A percentile compares a stretch with the other conserved stretches of the same genome.
These are phyloP conservation scores for Sitobion miscanthi DNA, from an alignment of 1,140 invertebrate genomes.

Conservation along the genomic window DNA sequence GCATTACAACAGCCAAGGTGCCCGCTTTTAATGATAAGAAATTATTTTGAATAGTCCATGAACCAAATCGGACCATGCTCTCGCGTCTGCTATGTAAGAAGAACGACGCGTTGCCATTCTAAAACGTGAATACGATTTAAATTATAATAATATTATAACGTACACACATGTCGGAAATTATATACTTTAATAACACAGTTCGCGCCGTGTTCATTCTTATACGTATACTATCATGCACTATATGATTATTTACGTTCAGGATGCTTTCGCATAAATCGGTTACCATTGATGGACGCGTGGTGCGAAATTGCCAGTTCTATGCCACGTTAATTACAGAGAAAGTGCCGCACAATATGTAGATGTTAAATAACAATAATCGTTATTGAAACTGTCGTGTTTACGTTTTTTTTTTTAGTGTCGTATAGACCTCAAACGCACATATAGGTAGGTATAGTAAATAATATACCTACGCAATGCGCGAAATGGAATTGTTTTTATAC, in stretches of 20 bases:
- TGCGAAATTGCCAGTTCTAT: constrained; percentile 6
- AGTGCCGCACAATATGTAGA: constrained; percentile 18
- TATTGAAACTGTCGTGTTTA: constrained; percentile 2
- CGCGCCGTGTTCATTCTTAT: neutral
- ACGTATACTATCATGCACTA: neutral
- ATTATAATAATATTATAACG: neutral
- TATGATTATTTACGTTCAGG: constrained; percentile 38
- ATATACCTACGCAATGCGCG: neutral
- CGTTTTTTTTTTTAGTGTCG: neutral
- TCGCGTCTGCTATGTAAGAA: neutral
- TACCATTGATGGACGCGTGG: neutral
- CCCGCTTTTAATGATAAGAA: neutral
- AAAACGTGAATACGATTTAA: constrained; percentile 44
- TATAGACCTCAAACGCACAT: neutral
- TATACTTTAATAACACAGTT: constrained; percentile 36
- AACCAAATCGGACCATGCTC: neutral
- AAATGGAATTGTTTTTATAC: neutral
- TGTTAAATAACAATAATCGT: constrained; percentile 26
- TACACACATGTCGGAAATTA: neutral
- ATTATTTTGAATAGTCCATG: constrained; percentile 20
- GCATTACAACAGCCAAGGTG: neutral
- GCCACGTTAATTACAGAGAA: constrained; percentile 30
- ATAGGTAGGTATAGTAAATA: neutral
- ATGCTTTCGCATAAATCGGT: constrained; percentile 49
- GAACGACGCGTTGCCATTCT: neutral